Evolutionary conservation across 2,888 invertebrate species (phyloP), one percentile per base, ranked within the genome.

Genomic region (Biston stratarius): DNA sequence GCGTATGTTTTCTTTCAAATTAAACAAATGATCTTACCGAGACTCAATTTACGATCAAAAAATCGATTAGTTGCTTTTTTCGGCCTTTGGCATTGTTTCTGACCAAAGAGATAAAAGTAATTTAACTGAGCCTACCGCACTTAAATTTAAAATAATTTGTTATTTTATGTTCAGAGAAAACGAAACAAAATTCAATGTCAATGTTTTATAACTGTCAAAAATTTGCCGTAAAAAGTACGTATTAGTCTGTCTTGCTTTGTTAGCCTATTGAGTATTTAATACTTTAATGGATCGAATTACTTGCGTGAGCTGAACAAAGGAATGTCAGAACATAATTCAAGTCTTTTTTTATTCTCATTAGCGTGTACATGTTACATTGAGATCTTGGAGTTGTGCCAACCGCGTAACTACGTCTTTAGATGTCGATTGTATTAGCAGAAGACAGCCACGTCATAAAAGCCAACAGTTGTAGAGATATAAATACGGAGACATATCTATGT

Each of bases 381-480:
- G 40, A 58, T 55, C 33, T 63, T 63, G 67, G 67, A 68, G 3
- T 12, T 15, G 42, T 9, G 63, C 67, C 67, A 68, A 61, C 8
- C 24, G 9, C 33, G 49, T 59, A 42, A 59, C 15, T 59, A 48
- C 63, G 57, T 48, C 53, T 61, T 36, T 60, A 45, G 14, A 45
- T 45, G 60, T 56, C 49, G 9, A 12, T 61, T 14, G 36, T 49
- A 61, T 40, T 44, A 57, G 47, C 57, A 42, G 33, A 45, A 52
- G 33, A 51, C 61, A 52, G 56, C 51, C 55, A 45, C 11, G 34
- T 49, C n/a, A 34, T 34, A 49, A 49, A 40, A 40, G 11, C 36
- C 10, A 53, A 34, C 40, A 33, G 33, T 33, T 56, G 36, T 0
- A 61, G 10, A 11, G 14, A 38, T 7, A 38, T 49, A 59, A 59